Conservation (phyloP, 2,888 invertebrate genomes). For the Metallyticus violacea region DNA sequence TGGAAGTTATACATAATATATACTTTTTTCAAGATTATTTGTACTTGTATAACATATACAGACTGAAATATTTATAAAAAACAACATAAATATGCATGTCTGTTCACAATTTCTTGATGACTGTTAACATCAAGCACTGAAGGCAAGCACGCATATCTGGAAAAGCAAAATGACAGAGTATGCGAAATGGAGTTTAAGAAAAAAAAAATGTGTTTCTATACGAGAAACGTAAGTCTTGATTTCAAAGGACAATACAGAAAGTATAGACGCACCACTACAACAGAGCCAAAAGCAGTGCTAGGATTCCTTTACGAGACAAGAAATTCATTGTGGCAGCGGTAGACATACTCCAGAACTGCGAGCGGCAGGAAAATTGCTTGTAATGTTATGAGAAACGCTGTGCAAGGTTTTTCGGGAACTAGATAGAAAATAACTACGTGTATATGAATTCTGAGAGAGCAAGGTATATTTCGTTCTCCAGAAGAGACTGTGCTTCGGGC, state of each 20-base stretch:
- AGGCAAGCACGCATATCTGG: too few species aligned
- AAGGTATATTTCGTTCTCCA: neutral
- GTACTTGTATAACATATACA: too few species aligned
- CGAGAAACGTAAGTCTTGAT: neutral
- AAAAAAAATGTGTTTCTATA: neutral
- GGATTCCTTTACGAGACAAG: neutral
- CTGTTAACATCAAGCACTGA: too few species aligned
- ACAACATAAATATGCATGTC: too few species aligned
- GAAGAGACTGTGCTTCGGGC: neutral
- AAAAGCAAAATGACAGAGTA: neutral
- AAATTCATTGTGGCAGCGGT: neutral
- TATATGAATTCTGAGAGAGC: neutral
- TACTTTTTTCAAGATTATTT: too few species aligned
- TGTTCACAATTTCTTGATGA: too few species aligned
- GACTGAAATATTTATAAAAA: too few species aligned
- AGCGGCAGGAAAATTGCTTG: neutral
- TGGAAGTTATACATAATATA: too few species aligned
- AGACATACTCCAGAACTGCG: neutral
- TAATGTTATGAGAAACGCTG: neutral
- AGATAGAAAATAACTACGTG: neutral
- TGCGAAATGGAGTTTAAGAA: neutral
- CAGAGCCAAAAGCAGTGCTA: neutral
- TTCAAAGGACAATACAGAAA: neutral
- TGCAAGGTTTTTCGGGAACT: neutral
- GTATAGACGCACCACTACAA: neutral